Conservation (phyloP, 2,797 vertebrate species). For the Otolemur crassicaudatus region DNA sequence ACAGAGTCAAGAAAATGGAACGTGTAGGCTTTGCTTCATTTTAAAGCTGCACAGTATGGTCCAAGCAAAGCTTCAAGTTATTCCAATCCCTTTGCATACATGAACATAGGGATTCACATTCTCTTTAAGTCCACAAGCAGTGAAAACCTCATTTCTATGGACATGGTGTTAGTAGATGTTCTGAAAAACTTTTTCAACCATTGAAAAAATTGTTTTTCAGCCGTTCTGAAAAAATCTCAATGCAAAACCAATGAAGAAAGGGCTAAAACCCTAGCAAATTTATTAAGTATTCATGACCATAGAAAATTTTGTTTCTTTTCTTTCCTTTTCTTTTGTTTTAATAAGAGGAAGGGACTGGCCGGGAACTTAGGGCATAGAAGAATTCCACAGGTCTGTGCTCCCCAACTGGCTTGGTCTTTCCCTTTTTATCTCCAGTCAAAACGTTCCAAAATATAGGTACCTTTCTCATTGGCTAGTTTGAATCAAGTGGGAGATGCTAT, state of each 20-base stretch:
- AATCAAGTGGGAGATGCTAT: too few relatives aligned
- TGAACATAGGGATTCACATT: not conserved
- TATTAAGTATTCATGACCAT: not conserved
- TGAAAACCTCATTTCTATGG: not conserved
- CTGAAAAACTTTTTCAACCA: too few relatives aligned
- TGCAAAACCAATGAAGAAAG: not conserved
- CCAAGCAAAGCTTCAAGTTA: not conserved
- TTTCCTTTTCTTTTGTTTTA: too few relatives aligned
- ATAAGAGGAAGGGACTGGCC: too few relatives aligned
- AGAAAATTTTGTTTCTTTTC: not conserved
- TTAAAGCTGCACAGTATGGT: not conserved
- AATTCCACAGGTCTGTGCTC: too few relatives aligned
- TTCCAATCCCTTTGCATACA: not conserved
- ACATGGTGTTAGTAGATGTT: not conserved
- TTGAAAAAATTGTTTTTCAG: too few relatives aligned
- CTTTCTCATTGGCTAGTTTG: too few relatives aligned
- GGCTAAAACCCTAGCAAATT: not conserved
- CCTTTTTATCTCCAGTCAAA: too few relatives aligned
- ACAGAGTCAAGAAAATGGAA: not conserved
- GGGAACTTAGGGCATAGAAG: too few relatives aligned
- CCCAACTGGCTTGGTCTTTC: too few relatives aligned
- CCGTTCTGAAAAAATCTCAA: constrained; percentile 17
- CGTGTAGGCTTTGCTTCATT: not conserved
- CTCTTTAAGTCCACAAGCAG: not conserved
- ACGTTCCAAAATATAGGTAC: too few relatives aligned